A percentile compares a stretch with the other conserved stretches of the same genome.
Evolutionary conservation across 2,888 invertebrate species (phyloP).

Genomic region (Idaea biselata): DNA sequence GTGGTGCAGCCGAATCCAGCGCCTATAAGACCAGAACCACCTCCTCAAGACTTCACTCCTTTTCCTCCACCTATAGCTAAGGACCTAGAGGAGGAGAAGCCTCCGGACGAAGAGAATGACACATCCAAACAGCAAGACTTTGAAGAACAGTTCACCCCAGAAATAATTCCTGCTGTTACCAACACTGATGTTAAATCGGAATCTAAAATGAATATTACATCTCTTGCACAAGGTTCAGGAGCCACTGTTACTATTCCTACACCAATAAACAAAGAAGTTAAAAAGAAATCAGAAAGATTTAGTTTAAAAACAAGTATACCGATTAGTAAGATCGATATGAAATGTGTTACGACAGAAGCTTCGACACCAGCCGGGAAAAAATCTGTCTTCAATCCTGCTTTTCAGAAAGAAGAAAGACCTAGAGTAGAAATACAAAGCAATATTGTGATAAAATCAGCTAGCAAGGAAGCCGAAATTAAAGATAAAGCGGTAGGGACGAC

Average conservation of each 20-base stretch:
- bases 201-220: constrained; percentile 59
- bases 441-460: constrained; percentile 62
- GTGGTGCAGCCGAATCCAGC: constrained; percentile 42
- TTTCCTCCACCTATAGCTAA: constrained; percentile 29
- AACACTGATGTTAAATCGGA: constrained; percentile 43
- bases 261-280: constrained; percentile 43
- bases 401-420: constrained; percentile 35
- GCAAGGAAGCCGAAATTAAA: constrained; percentile 46
- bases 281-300: constrained; percentile 65
- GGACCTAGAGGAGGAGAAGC: constrained; percentile 34
- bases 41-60: constrained; percentile 42
- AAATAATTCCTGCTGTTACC: constrained; percentile 50
- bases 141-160: constrained; percentile 64
- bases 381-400: constrained; percentile 41
- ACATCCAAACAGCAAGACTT: constrained; percentile 55
- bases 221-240: constrained; percentile 58
- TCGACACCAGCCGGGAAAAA: constrained; percentile 29
- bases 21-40: constrained; percentile 36
- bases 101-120: constrained; percentile 31
- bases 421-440: constrained; percentile 72
- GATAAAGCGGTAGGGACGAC: constrained; percentile 27
- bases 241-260: constrained; percentile 47
- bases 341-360: constrained; percentile 48
- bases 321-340: constrained; percentile 73
- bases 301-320: constrained; percentile 76